phyloP scores from a whole-genome alignment of 2,797 vertebrate genomes.

The Calcarius lapponicus region DNA sequence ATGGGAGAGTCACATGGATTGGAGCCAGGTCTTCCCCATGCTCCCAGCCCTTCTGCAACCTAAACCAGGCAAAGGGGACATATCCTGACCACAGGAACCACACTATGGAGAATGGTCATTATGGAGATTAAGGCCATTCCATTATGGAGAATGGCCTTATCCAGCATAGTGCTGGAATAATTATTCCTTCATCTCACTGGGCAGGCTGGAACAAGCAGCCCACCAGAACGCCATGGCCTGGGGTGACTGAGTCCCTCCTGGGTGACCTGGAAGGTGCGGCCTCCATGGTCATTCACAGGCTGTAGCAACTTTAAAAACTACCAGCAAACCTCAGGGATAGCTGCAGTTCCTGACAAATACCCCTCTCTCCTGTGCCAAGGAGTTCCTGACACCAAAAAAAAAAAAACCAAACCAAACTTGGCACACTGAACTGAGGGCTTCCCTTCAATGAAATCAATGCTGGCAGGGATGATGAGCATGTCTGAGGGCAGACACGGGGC shows the following conservation, averaged over 20 bases:
- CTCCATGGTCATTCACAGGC: not conserved
- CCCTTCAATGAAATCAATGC: not conserved
- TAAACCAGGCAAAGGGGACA: not conserved
- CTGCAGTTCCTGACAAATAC: not conserved
- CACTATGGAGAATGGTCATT: no score
- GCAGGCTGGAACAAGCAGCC: not conserved
- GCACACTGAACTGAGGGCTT: not conserved
- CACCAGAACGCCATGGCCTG: not conserved
- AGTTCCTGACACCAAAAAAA: not conserved
- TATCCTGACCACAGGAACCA: not conserved
- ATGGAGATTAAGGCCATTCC: not conserved
- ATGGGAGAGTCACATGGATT: not conserved
- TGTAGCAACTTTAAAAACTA: not conserved
- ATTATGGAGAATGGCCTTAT: not conserved
- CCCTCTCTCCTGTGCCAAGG: not conserved
- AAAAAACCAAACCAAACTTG: not conserved
- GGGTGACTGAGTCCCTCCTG: not conserved
- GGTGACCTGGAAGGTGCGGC: not conserved
- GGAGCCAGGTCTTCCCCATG: not conserved
- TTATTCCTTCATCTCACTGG: not conserved
- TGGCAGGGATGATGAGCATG: fast-evolving
- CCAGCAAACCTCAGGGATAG: not conserved
- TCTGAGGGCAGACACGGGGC: not conserved
- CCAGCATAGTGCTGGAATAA: not conserved
- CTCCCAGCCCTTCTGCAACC: not conserved